These are phyloP conservation scores for Montifringilla adamsi DNA, from an alignment of 2,113 vertebrate genomes.

Conservation along the genomic window DNA sequence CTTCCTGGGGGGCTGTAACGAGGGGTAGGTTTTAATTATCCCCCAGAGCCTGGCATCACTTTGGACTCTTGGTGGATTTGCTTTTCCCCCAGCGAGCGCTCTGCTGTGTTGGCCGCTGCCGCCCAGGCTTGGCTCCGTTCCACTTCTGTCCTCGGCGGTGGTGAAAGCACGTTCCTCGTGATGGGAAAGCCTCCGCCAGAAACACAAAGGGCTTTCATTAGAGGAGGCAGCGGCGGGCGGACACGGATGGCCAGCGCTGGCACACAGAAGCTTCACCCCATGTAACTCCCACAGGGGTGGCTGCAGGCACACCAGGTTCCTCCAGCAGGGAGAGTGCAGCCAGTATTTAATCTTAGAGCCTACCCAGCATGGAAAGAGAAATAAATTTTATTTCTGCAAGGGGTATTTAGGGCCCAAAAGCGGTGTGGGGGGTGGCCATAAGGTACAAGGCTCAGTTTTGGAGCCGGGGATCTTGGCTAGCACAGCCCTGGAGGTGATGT, in stretches of 20 bases:
- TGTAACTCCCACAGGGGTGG: background rate
- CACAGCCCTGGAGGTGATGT: background rate
- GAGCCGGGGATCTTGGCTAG: fast-evolving
- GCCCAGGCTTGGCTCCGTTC: background rate
- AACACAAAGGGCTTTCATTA: slow-evolving; percentile 37
- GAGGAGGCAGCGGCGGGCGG: background rate
- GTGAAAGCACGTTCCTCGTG: slow-evolving; percentile 15
- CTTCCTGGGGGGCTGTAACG: fast-evolving
- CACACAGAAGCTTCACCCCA: background rate
- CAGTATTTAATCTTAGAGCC: background rate
- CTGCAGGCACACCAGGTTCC: background rate
- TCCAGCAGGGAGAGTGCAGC: background rate
- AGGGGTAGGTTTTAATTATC: background rate
- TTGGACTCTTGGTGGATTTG: background rate
- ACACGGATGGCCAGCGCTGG: background rate
- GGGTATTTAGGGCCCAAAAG: background rate
- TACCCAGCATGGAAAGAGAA: background rate
- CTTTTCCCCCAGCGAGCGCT: background rate
- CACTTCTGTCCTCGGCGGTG: background rate
- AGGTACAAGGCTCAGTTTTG: background rate
- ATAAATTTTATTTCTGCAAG: background rate
- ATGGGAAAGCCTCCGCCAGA: background rate
- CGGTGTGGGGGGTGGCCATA: background rate
- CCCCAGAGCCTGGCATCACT: fast-evolving
- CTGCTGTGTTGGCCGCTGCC: background rate